phyloP scores from a whole-genome alignment of 2,888 invertebrate genomes.

The Xylota segnis region DNA sequence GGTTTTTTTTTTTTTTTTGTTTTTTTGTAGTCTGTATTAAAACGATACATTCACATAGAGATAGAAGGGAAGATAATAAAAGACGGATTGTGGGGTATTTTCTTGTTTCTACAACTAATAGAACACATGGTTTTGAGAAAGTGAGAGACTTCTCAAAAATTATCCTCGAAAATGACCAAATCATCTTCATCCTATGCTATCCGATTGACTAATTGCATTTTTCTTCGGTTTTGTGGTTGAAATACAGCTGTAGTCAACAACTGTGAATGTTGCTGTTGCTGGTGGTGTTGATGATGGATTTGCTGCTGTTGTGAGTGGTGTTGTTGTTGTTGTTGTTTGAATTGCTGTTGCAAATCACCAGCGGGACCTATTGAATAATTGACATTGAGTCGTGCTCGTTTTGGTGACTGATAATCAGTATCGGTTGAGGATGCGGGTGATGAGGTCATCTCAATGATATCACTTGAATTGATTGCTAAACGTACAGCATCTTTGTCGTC shows the following conservation, averaged over 20 bases:
- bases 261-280: conserved; percentile 77
- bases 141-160: conserved; percentile 52
- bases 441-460: conserved; percentile 80
- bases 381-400: conserved; percentile 83
- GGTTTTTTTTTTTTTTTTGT: conserved; percentile 1
- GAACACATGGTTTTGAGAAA: conserved; percentile 50
- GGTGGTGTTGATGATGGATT: conserved; percentile 72
- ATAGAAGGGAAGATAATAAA: background rate
- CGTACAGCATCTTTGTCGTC: conserved; percentile 85
- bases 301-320: conserved; percentile 74
- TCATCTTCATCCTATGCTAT: conserved; percentile 81
- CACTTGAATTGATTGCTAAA: conserved; percentile 82
- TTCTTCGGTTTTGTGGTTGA: conserved; percentile 86
- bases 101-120: conserved; percentile 21
- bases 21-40: background rate
- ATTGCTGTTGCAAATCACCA: conserved; percentile 82
- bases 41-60: background rate
- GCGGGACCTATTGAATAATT: conserved; percentile 85
- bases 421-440: conserved; percentile 82
- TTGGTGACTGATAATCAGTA: conserved; percentile 85
- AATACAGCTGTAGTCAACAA: conserved; percentile 68
- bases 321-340: conserved; percentile 79
- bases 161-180: conserved; percentile 67
- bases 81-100: conserved; percentile 30
- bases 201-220: conserved; percentile 87